Evolutionary conservation across 2,113 vertebrate genomes (phyloP), one percentile per base, ranked within the genome.

Genomic region (Charina bottae): DNA sequence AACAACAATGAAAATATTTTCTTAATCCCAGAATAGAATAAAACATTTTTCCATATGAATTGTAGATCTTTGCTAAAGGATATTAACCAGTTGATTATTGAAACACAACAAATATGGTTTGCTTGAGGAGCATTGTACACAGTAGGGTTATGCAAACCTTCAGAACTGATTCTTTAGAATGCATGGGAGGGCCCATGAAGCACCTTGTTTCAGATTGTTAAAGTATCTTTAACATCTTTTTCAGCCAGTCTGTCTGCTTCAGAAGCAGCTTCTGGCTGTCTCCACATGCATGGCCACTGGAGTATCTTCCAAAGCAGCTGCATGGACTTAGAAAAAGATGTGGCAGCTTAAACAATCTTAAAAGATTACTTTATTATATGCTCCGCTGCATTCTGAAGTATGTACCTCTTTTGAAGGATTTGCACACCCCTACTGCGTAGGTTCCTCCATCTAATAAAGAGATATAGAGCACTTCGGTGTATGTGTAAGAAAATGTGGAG

Each of bases 11-110:
- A 91, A 94, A 59, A 56, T 84, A 42, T 49, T 62, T 64, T 91
- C 92, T 94, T 90, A 89, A 90, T 53, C 23, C 91, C 85, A 93
- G 90, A 88, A 88, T 58, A 93, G 90, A 95, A 93, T 13, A 93
- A 62, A 85, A 21, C 58, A 92, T n/a, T 85, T 91, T 94, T 88
- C 90, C 58, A 54, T 12, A 26, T 60, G 84, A 92, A 49, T 83
- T 53, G n/a, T 0, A 54, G 54, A 17, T 49, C 28, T 46, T 78
- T 62, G 86, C 83, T 72, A 89, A 83, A 72, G 87, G 92, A 93
- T 92, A 91, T 93, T 91, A 93, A 60, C 26, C 0, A 91, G 55
- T 33, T 93, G 19, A 85, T 93, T 93, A 62, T 60, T 87, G 93
- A 90, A 85, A 91, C 21, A 87, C 11, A 24, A 55, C 42, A 19